Evolutionary conservation across 30 jellyfish, hydroid and myxozoan species (phyloP).

Genomic region (Aurelia sp.): DNA sequence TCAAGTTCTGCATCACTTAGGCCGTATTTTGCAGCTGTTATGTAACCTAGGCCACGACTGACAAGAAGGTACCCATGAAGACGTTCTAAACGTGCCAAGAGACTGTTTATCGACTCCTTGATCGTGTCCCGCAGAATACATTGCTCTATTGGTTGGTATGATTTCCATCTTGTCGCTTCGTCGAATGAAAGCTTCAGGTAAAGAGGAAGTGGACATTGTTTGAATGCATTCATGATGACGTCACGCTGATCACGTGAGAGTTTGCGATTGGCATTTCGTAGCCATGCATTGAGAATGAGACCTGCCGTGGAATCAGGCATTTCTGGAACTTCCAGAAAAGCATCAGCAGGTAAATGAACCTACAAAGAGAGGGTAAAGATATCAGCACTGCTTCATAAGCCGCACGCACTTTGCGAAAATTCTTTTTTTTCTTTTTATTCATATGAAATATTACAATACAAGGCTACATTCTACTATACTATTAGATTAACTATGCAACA

Average conservation of each 20-base stretch:
- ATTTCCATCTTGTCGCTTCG: conserved; percentile 82
- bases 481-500: too few species aligned
- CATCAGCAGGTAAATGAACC: conserved; percentile 52
- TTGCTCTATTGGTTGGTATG: conserved; percentile 57
- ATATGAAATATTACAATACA: too few species aligned
- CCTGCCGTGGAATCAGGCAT: conserved; percentile 72
- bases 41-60: conserved; percentile 81
- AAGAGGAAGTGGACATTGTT: conserved; percentile 75
- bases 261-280: conserved; percentile 38
- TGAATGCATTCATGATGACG: conserved; percentile 64
- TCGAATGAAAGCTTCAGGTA: conserved; percentile 83
- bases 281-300: conserved; percentile 82
- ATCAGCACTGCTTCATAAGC: too few species aligned
- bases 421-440: too few species aligned
- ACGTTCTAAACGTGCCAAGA: conserved; percentile 77
- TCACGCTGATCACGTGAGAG: conserved; percentile 56
- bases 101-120: conserved; percentile 66
- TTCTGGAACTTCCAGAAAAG: conserved; percentile 70
- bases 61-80: conserved; percentile 77
- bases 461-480: too few species aligned
- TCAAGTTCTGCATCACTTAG: conserved; percentile 88
- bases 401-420: too few species aligned
- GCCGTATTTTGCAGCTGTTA: conserved; percentile 87
- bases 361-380: background rate
- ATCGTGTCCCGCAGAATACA: conserved; percentile 49